A percentile compares a stretch with the other conserved stretches of the same genome.
phyloP scores from a whole-genome alignment of 2,113 vertebrate genomes.

The Paracanthobrama guichenoti region DNA sequence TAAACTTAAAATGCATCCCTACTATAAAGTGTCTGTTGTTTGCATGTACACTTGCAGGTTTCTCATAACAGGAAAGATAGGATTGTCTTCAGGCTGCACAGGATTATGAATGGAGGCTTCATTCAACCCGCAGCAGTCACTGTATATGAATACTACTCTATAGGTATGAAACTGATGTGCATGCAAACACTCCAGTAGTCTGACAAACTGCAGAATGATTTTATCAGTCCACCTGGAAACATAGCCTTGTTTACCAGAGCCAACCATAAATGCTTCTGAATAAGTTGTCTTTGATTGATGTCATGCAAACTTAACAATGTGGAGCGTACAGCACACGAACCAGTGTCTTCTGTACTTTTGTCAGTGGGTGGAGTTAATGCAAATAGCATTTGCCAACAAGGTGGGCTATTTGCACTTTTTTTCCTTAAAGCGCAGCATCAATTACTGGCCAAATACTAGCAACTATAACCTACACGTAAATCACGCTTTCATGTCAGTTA shows the following conservation, averaged over 20 bases:
- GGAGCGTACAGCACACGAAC: no score
- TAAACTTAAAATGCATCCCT: not conserved
- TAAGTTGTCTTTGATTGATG: no score
- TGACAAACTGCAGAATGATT: not conserved
- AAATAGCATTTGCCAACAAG: no score
- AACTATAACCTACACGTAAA: no score
- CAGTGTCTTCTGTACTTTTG: no score
- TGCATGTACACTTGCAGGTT: constrained; percentile 57
- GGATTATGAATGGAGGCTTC: constrained; percentile 71
- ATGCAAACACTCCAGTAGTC: not conserved
- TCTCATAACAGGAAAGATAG: constrained; percentile 63
- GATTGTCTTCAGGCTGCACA: constrained; percentile 74
- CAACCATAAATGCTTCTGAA: not conserved
- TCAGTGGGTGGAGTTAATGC: no score
- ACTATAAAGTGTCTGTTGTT: not conserved
- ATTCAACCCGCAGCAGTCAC: constrained; percentile 80
- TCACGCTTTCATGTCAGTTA: not conserved
- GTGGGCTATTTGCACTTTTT: no score
- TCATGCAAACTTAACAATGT: no score
- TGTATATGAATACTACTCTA: constrained; percentile 82
- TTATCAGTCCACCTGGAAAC: not conserved
- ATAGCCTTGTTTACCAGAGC: not conserved
- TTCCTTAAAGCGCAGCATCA: no score
- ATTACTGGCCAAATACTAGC: no score
- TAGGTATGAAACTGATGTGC: constrained; percentile 35